phyloP scores from a whole-genome alignment of 2,888 invertebrate genomes.

The Drosophila tanythrix region DNA sequence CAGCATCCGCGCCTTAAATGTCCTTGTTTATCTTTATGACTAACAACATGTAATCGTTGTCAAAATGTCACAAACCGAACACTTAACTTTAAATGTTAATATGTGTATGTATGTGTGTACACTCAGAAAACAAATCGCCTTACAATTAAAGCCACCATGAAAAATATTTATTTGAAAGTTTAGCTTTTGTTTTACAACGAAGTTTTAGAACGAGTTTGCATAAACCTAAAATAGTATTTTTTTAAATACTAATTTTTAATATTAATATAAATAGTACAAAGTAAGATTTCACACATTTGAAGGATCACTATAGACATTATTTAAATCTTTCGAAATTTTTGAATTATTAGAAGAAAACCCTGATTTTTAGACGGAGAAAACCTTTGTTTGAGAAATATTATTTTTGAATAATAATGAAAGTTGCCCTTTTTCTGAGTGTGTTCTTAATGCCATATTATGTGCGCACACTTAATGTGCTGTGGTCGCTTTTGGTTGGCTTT shows the following conservation, averaged over 20 bases:
- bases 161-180: neutral
- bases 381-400: neutral
- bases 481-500: slow-evolving; percentile 3
- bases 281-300: neutral
- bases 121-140: neutral
- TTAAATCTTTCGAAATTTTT: neutral
- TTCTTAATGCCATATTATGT: slow-evolving; percentile 19
- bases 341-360: neutral
- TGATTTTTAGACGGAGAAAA: neutral
- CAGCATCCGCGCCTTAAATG: neutral
- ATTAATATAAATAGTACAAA: neutral
- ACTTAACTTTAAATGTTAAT: slow-evolving; percentile 24
- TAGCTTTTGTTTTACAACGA: neutral
- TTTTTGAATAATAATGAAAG: neutral
- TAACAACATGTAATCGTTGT: slow-evolving; percentile 5
- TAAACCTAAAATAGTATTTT: neutral
- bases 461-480: slow-evolving; percentile 8
- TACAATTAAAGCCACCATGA: neutral
- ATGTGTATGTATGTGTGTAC: neutral
- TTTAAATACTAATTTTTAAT: neutral
- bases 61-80: slow-evolving; percentile 29
- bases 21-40: slow-evolving; percentile 2
- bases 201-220: too few species aligned
- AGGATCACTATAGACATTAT: neutral
- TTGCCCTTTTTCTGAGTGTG: neutral